Evolutionary conservation across 2,888 invertebrate species (phyloP), one percentile per base, ranked within the genome.

Genomic region (Lepidochrysops patricia): DNA sequence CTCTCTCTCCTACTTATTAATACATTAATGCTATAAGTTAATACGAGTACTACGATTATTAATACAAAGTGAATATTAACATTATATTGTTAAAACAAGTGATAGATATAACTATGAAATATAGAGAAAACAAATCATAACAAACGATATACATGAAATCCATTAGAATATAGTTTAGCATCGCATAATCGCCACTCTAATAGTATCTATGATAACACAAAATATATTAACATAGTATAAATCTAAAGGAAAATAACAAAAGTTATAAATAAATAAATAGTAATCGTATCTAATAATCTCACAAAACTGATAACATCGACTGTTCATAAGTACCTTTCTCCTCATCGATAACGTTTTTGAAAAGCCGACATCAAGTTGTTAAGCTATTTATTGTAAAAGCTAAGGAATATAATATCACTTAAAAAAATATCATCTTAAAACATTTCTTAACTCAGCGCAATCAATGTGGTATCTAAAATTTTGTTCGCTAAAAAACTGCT

Each of bases 291-390:
- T 69, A 70, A 64, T 68, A 64, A 73, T 77, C 70, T 75, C 76
- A 77, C 77, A 78, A 75, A 79, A 79, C 71, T 76, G 74, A 75
- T 74, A 75, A 84, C 84, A 86, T 85, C 82, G 82, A 86, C 79
- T 81, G 75, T 83, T 80, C 82, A 85, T 80, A 85, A 79, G 82
- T 85, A 85, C 85, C 85, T 84, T 84, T 79, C 82, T 83, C 80
- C 80, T 82, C 89, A 84, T 73, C 77, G 84, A 79, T 77, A 85
- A 86, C 82, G 85, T 85, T 84, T 87, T 85, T 82, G 80, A 82
- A 82, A 84, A 87, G 86, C 82, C 82, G 86, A 87, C 86, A 85
- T 87, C 84, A 81, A 84, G 82, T 83, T 84, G 86, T 84, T 82
- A 83, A 80, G 74, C 87, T 86, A 87, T 75, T 79, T 75, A 75